phyloP scores from a whole-genome alignment of 1,140 invertebrate genomes.

The Drosophila novamexicana region DNA sequence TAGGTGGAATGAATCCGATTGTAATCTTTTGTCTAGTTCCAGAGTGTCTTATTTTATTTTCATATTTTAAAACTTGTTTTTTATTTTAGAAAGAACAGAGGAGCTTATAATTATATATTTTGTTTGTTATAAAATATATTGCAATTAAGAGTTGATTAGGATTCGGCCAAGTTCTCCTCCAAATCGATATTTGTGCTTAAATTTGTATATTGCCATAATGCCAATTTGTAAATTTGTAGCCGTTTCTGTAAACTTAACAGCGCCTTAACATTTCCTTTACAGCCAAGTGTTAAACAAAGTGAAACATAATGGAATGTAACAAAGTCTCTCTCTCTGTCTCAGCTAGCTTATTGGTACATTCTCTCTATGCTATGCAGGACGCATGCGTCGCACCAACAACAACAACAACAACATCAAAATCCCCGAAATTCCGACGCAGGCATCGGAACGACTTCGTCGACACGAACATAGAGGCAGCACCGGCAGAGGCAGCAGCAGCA shows the following conservation, averaged over 20 bases:
- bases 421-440: slow-evolving; percentile 49
- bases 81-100: no score
- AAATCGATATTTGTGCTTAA: no score
- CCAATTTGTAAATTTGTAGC: no score
- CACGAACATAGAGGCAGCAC: not conserved
- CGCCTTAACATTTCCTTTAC: slow-evolving; percentile 27
- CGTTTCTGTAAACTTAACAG: slow-evolving; percentile 1
- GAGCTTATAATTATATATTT: no score
- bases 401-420: slow-evolving; percentile 23
- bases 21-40: no score
- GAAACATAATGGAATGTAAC: slow-evolving; percentile 50
- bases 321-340: not conserved
- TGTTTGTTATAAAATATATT: no score
- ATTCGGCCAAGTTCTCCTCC: no score
- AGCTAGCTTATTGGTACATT: not conserved
- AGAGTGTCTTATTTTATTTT: no score
- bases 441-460: slow-evolving; percentile 24
- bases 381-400: slow-evolving; percentile 28
- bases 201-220: no score
- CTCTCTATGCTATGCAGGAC: slow-evolving; percentile 11
- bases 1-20: no score
- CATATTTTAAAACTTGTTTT: no score
- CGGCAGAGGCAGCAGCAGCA: slow-evolving; percentile 2
- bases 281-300: slow-evolving; percentile 1
- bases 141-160: no score